Evolutionary conservation across 2,888 invertebrate species (phyloP).

Genomic region (Disparrhopalites patrizii): DNA sequence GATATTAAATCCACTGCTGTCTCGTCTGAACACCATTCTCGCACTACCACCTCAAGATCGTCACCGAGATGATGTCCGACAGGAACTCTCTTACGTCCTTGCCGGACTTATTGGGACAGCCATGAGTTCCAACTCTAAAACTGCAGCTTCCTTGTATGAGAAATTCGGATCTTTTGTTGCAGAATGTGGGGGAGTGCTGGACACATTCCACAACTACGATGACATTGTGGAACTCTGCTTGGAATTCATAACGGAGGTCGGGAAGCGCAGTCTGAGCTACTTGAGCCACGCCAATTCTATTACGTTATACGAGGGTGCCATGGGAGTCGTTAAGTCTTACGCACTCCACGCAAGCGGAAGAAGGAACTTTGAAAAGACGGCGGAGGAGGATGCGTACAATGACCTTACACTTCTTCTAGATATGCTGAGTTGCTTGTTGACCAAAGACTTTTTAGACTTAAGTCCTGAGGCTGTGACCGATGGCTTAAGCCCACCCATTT

Average conservation of each 20-base stretch:
- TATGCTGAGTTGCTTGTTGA: constrained; percentile 61
- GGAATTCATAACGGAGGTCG: constrained; percentile 67
- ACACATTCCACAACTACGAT: constrained; percentile 72
- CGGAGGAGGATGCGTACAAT: constrained; percentile 68
- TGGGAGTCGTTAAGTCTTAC: constrained; percentile 47
- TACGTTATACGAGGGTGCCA: constrained; percentile 37
- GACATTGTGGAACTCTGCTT: constrained; percentile 71
- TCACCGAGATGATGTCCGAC: constrained; percentile 62
- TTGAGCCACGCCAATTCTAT: constrained; percentile 49
- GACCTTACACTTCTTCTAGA: constrained; percentile 78
- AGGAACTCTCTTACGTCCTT: constrained; percentile 67
- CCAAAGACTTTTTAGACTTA: constrained; percentile 58
- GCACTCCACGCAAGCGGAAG: constrained; percentile 50
- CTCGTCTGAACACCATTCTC: constrained; percentile 56
- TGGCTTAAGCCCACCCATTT: constrained; percentile 49
- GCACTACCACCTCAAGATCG: constrained; percentile 33
- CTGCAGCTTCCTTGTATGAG: constrained; percentile 58
- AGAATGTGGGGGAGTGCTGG: constrained; percentile 58
- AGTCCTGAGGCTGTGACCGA: constrained; percentile 45
- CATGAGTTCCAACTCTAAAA: constrained; percentile 59
- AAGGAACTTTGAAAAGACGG: constrained; percentile 50
- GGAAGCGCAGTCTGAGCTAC: constrained; percentile 67
- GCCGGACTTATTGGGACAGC: constrained; percentile 68
- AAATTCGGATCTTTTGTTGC: constrained; percentile 51
- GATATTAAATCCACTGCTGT: constrained; percentile 57